Evolutionary conservation across 1,140 invertebrate species (phyloP), one percentile per base, ranked within the genome.

Genomic region (Scaptodrosophila lebanonensis): DNA sequence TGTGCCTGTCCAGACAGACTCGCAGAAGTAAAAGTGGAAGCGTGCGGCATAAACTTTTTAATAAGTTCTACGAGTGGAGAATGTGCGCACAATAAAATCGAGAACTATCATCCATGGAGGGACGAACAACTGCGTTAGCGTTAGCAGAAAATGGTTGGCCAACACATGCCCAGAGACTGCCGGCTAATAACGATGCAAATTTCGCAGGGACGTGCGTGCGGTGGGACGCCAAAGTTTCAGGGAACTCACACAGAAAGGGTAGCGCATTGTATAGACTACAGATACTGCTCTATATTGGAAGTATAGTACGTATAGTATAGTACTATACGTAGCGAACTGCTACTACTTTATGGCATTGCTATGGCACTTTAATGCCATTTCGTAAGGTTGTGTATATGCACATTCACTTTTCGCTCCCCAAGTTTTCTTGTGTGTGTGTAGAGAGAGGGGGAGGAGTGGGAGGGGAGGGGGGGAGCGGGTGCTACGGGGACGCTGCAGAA

Each of bases 121-220:
- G 15, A 43, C 47, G 42, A 16, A 16, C 7, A 49, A 45, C n/a
- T n/a, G n/a, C n/a, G 27, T 52, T 33, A 30, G 39, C 36, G 29
- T 52, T 40, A 39, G 7, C 48, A 13, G 50, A 35, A 15, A 7
- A 44, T 53, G 56, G 36, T 52, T 53, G 12, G 13, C 15, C 32
- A 40, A 27, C 39, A 27, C 8, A 17, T 22, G 63, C 48, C 52
- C 57, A 53, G 45, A 44, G 49, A 61, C 71, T 69, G 57, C 43
- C 56, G 63, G 69, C 68, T 70, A 77, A 85, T 85, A 85, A 84
- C 71, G 82, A 85, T 85, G 83, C 83, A 85, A 85, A 85, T 85
- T 84, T 83, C 43, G 13, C 22, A 15, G 25, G 5, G 25, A 6
- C 11, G n/a, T n/a, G n/a, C n/a, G n/a, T n/a, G n/a, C n/a, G n/a